Evolutionary conservation across 2,888 invertebrate genomes (phyloP).

Genomic region (Nymphalis polychloros): DNA sequence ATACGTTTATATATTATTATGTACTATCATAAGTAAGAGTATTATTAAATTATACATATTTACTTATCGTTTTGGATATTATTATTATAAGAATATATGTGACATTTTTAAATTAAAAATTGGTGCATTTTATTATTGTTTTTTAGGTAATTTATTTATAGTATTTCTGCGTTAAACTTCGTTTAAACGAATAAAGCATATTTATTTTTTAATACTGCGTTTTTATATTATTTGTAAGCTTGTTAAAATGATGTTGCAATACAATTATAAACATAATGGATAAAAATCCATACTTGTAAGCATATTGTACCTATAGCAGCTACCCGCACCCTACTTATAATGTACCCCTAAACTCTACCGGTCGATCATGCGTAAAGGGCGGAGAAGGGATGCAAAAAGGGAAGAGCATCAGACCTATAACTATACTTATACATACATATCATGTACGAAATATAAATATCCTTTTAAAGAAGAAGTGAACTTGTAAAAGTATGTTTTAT

Average conservation of each 20-base stretch:
- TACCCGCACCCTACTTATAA: constrained; percentile 67
- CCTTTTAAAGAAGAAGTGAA: constrained; percentile 25
- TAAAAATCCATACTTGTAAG: constrained; percentile 24
- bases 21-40: not conserved
- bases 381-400: constrained; percentile 79
- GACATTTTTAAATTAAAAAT: no score
- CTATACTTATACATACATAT: constrained; percentile 50
- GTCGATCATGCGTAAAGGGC: constrained; percentile 82
- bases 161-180: no score
- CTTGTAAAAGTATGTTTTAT: constrained; percentile 42
- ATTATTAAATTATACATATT: no score
- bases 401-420: constrained; percentile 68
- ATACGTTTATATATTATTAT: not conserved
- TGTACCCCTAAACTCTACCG: constrained; percentile 79
- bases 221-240: no score
- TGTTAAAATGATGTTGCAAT: not conserved
- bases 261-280: not conserved
- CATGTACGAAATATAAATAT: constrained; percentile 31
- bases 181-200: no score
- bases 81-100: no score
- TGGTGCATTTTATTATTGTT: no score
- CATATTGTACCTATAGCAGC: constrained; percentile 29
- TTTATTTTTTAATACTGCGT: no score
- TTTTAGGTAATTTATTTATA: no score
- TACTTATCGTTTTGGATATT: no score